Conservation (phyloP, 2,113 vertebrate species). For the Menidia beryllina region DNA sequence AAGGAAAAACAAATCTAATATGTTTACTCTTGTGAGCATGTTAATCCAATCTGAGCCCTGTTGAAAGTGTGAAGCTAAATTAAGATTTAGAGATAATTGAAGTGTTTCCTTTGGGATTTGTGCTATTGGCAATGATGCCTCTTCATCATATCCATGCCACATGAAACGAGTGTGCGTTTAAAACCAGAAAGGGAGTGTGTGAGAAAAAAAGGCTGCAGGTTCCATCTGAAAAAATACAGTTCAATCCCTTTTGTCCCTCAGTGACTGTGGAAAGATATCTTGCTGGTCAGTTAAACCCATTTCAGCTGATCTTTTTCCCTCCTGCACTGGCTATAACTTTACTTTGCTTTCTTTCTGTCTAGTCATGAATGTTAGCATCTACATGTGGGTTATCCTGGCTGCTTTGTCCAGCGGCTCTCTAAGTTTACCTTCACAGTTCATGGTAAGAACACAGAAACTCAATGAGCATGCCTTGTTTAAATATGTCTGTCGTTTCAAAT, state of each 20-base stretch:
- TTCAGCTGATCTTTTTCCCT: background rate
- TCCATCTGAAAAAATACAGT: conserved; percentile 23
- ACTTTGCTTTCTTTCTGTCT: background rate
- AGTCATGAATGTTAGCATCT: conserved; percentile 83
- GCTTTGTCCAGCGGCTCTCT: conserved; percentile 74
- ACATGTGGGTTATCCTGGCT: conserved; percentile 80
- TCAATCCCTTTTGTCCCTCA: conserved; percentile 5
- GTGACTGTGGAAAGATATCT: conserved; percentile 24
- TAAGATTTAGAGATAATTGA: conserved; percentile 26
- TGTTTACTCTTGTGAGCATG: background rate
- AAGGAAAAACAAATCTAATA: background rate
- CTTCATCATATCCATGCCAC: background rate
- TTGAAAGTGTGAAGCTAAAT: conserved; percentile 11
- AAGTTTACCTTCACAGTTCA: conserved; percentile 66
- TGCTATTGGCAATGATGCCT: conserved; percentile 13
- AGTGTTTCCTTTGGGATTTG: conserved; percentile 24
- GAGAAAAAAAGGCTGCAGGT: conserved; percentile 3
- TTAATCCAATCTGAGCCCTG: conserved; percentile 1
- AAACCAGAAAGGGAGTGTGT: background rate
- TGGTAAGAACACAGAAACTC: conserved; percentile 50
- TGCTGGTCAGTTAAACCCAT: background rate
- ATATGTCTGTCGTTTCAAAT: background rate
- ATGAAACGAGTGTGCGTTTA: background rate
- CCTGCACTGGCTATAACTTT: background rate
- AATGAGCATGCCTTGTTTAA: background rate